These are phyloP conservation scores for Danio tinwini DNA, from an alignment of 2,797 vertebrate genomes.

Conservation along the genomic window DNA sequence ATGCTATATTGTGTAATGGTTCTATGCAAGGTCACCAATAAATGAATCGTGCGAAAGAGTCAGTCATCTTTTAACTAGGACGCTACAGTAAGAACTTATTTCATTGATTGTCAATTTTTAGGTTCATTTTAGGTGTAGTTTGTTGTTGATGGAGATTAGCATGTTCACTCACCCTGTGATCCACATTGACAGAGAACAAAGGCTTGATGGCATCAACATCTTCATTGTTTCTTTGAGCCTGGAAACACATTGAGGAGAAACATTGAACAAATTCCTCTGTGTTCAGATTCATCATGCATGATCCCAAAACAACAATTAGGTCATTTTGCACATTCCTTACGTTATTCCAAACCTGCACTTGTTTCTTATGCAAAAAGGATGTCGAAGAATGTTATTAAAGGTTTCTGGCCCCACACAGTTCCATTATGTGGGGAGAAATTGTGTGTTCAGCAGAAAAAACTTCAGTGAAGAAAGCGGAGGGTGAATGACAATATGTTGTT, in stretches of 20 bases:
- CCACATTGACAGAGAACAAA: conserved; percentile 92
- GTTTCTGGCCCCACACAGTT: no score
- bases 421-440: no score
- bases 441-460: no score
- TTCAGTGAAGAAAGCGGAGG: no score
- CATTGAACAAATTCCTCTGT: not conserved
- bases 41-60: no score
- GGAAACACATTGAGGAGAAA: conserved; percentile 18
- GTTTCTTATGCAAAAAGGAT: not conserved
- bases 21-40: no score
- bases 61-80: no score
- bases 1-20: no score
- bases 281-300: no score
- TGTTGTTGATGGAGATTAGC: not conserved
- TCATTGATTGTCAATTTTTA: no score
- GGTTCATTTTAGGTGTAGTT: not conserved
- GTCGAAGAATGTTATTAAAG: not conserved
- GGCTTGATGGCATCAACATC: conserved; percentile 86
- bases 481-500: no score
- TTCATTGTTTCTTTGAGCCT: conserved; percentile 95
- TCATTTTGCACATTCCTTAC: not conserved
- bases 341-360: not conserved
- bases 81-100: no score
- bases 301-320: not conserved
- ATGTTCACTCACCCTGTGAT: conserved; percentile 86